Conservation (phyloP, 2,797 vertebrate genomes). For the Hapalemur alaotrensis region DNA sequence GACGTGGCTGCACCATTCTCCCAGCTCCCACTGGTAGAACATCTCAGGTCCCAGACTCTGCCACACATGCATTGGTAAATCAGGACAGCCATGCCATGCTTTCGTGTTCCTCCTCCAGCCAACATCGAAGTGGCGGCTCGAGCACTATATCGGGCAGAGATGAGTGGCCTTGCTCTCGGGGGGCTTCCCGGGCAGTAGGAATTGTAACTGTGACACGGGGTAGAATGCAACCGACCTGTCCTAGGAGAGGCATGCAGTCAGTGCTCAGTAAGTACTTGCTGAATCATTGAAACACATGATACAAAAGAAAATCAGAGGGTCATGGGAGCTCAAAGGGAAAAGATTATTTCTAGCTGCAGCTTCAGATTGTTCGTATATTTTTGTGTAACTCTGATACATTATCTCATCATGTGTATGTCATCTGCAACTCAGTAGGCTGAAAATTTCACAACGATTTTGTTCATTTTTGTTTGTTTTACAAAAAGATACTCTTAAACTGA, state of each 20-base stretch:
- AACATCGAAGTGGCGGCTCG: fast-evolving
- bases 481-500: background rate
- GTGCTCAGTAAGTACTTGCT: background rate
- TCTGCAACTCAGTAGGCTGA: background rate
- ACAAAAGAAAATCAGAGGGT: background rate
- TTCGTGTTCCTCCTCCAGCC: background rate
- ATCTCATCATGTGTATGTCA: background rate
- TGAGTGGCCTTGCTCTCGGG: background rate
- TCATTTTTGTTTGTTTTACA: slow-evolving; percentile 5
- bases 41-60: background rate
- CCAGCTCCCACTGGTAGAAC: background rate
- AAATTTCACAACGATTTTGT: background rate
- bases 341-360: background rate
- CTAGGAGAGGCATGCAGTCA: background rate
- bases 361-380: background rate
- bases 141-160: background rate
- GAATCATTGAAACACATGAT: background rate
- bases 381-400: background rate
- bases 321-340: background rate
- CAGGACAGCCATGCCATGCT: background rate
- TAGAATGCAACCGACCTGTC: background rate
- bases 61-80: background rate
- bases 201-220: background rate
- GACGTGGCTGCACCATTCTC: fast-evolving
- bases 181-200: background rate